Percentiles rank a stretch among this genome's conserved stretches.
phyloP scores from a whole-genome alignment of 2,113 vertebrate genomes.

The Anarhynchus alexandrinus region DNA sequence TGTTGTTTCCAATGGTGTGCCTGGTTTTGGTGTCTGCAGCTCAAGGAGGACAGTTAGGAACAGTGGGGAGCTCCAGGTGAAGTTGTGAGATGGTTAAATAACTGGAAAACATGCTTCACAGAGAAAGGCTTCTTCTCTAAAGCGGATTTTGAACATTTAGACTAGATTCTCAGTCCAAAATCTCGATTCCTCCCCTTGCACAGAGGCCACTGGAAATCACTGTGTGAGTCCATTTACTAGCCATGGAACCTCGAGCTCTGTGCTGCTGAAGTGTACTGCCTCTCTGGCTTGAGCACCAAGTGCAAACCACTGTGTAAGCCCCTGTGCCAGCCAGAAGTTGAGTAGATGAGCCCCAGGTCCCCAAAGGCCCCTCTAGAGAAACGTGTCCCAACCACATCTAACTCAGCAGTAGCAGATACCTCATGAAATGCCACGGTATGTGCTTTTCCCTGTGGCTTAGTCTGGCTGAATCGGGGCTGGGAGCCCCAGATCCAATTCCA shows the following conservation, averaged over 20 bases:
- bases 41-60: not conserved
- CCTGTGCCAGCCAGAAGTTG: not conserved
- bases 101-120: not conserved
- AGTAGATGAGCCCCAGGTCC: not conserved
- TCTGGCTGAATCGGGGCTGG: not conserved
- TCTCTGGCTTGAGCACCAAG: not conserved
- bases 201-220: not conserved
- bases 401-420: not conserved
- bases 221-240: not conserved
- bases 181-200: not conserved
- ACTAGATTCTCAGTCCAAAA: not conserved
- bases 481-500: rapidly evolving
- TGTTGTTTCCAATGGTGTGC: not conserved
- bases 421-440: not conserved
- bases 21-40: not conserved
- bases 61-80: not conserved
- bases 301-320: not conserved
- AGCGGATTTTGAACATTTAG: not conserved
- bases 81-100: not conserved
- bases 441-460: not conserved
- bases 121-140: not conserved
- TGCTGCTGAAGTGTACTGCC: not conserved
- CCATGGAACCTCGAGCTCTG: not conserved
- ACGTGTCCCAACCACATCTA: not conserved
- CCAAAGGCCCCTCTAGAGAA: not conserved